These are phyloP conservation scores for Girardinus metallicus DNA, from an alignment of 2,797 vertebrate genomes.

Conservation along the genomic window DNA sequence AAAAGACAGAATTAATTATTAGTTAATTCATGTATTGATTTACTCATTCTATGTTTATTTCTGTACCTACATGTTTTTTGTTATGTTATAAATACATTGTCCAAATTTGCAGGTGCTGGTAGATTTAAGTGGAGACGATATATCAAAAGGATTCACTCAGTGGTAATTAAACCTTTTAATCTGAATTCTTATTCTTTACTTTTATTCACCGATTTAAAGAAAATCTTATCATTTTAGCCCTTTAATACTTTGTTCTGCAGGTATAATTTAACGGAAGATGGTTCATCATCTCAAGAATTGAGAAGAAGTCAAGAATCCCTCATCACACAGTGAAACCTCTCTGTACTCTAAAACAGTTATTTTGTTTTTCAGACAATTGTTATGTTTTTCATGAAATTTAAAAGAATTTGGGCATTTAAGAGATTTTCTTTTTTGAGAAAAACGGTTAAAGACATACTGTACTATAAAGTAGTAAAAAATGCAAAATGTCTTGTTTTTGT, in stretches of 20 bases:
- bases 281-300: constrained; percentile 76
- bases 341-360: constrained; percentile 81
- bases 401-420: constrained; percentile 53
- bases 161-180: constrained; percentile 81
- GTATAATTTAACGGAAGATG: constrained; percentile 94
- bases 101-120: constrained; percentile 83
- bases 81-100: neutral
- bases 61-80: neutral
- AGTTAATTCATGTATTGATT: neutral
- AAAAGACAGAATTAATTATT: neutral
- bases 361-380: constrained; percentile 68
- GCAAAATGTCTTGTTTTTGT: constrained; percentile 61
- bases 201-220: neutral
- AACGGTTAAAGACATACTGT: constrained; percentile 33
- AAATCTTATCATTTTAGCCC: neutral
- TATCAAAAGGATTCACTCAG: constrained; percentile 92
- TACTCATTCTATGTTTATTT: neutral
- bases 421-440: constrained; percentile 56
- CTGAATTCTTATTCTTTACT: neutral
- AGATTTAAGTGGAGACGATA: constrained; percentile 90
- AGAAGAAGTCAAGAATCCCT: constrained; percentile 54
- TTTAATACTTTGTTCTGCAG: constrained; percentile 69
- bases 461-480: constrained; percentile 40
- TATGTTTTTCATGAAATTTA: constrained; percentile 45
- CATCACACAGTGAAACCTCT: constrained; percentile 54